Percentiles rank a stretch among this genome's conserved stretches.
Evolutionary conservation across 1,140 invertebrate genomes (phyloP).

Genomic region (Zaprionus davidi): DNA sequence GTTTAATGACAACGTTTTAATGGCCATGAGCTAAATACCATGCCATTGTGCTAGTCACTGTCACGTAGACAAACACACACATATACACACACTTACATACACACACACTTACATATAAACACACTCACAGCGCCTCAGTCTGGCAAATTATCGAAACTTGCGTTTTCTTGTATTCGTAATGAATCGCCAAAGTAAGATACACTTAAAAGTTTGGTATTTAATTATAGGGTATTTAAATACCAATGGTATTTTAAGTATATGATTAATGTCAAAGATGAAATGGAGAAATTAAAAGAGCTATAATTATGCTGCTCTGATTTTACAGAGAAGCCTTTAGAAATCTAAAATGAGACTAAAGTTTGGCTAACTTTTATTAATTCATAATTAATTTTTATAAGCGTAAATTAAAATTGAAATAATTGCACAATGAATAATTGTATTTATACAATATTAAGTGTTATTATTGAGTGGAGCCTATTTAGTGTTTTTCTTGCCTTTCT

Average conservation of each 20-base stretch:
- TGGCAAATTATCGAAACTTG: slow-evolving; percentile 14
- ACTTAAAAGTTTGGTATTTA: background rate
- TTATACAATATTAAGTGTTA: background rate
- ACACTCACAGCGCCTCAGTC: background rate
- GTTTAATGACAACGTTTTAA: slow-evolving; percentile 77
- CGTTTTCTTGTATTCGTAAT: slow-evolving; percentile 18
- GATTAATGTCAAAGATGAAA: background rate
- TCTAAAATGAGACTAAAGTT: background rate
- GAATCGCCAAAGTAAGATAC: slow-evolving; percentile 5
- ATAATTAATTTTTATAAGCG: background rate
- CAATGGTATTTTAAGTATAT: background rate
- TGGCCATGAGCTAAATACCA: slow-evolving; percentile 72
- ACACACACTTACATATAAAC: background rate
- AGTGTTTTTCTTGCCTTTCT: background rate
- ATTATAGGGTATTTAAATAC: background rate
- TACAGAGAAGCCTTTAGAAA: background rate
- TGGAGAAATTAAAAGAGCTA: background rate
- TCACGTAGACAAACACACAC: background rate
- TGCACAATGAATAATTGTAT: background rate
- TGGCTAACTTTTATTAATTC: background rate
- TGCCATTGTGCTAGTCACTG: slow-evolving; percentile 33
- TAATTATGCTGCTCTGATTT: background rate
- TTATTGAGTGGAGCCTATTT: too few species aligned
- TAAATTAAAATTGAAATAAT: background rate
- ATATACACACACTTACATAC: background rate